Conservation (phyloP, 1,140 invertebrate species). For the Littorina saxatilis region DNA sequence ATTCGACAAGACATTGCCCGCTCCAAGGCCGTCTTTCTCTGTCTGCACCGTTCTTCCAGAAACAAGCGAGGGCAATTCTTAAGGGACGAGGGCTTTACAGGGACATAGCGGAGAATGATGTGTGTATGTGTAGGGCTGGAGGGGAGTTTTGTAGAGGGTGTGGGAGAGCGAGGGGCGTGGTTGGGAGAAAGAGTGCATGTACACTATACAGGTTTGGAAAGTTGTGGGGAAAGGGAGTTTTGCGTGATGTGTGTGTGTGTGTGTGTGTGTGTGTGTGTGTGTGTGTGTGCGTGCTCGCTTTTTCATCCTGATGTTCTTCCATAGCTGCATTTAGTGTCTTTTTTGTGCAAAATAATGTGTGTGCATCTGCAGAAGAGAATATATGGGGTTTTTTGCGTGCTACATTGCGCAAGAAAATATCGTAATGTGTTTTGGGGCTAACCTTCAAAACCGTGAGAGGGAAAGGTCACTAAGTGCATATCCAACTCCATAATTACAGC, state of each 20-base stretch:
- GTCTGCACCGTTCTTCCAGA: neutral
- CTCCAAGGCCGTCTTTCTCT: neutral
- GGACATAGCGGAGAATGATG: neutral
- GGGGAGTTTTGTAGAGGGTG: neutral
- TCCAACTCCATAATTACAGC: no score
- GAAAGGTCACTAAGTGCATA: no score
- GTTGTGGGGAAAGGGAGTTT: neutral
- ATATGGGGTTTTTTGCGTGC: no score
- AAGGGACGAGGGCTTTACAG: neutral
- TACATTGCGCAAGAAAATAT: no score
- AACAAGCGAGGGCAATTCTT: neutral
- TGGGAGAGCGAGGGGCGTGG: neutral
- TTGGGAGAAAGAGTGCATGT: neutral
- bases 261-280: conserved; percentile 6
- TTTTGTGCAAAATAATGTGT: no score
- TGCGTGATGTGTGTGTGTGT: conserved; percentile 18
- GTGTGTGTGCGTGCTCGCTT: neutral
- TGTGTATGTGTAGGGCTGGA: neutral
- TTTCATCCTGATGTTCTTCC: neutral
- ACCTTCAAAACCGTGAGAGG: no score
- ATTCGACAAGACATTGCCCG: neutral
- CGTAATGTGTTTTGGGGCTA: no score
- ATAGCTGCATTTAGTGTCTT: no score
- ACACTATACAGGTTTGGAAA: neutral
- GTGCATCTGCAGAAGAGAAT: no score